Evolutionary conservation across 1,140 invertebrate species (phyloP).

Genomic region (Platyscapa corneri): DNA sequence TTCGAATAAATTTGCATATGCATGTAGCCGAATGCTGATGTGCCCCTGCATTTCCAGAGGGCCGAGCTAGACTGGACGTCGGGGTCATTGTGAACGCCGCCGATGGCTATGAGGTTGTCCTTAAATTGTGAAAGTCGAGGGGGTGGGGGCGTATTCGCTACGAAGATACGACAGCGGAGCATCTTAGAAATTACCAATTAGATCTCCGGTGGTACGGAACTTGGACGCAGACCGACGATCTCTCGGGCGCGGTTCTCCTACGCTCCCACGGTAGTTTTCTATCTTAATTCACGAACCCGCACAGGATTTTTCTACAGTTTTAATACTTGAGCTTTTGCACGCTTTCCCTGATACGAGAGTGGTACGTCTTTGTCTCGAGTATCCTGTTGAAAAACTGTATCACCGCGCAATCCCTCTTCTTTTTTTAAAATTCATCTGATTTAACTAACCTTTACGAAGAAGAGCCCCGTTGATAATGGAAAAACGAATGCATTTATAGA

Average conservation of each 20-base stretch:
- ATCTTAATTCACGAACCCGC: too few species aligned
- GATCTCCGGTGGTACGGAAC: conserved; percentile 48
- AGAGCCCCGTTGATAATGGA: too few species aligned
- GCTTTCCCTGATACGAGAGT: neutral
- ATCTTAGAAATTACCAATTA: conserved; percentile 58
- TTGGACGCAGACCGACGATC: neutral
- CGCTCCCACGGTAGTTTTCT: too few species aligned
- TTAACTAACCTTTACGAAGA: too few species aligned
- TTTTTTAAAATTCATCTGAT: too few species aligned
- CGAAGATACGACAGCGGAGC: neutral
- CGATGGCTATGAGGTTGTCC: neutral
- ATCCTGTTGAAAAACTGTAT: neutral
- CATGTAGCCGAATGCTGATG: conserved; percentile 70
- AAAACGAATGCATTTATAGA: too few species aligned
- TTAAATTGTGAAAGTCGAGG: neutral
- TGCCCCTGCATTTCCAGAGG: conserved; percentile 25
- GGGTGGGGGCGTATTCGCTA: neutral
- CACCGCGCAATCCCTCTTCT: too few species aligned
- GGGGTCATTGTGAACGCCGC: neutral
- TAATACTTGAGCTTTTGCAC: neutral
- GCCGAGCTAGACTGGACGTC: neutral
- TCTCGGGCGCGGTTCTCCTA: conserved; percentile 25
- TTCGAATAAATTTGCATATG: conserved; percentile 75
- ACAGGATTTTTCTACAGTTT: neutral
- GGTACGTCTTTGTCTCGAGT: neutral